A percentile compares a stretch with the other conserved stretches of the same genome.
Conservation (phyloP, 2,797 vertebrate species). For the Taeniopygia guttata region DNA sequence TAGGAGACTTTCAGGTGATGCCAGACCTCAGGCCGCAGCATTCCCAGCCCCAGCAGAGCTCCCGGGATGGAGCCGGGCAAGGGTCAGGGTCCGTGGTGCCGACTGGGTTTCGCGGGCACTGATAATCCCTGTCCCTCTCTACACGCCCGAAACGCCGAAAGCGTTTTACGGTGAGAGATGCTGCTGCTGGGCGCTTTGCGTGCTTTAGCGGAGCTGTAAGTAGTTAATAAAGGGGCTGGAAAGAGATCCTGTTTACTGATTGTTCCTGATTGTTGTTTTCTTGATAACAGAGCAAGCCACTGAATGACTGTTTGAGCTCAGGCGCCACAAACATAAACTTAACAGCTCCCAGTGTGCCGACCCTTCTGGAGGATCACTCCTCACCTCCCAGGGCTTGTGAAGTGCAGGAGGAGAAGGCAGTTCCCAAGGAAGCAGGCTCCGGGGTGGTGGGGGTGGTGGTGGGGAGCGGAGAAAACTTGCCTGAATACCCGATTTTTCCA, state of each 20-base stretch:
- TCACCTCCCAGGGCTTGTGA: conserved; percentile 74
- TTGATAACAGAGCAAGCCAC: conserved; percentile 79
- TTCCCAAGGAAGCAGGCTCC: conserved; percentile 26
- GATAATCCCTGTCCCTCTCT: neutral
- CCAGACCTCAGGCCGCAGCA: neutral
- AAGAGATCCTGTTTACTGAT: conserved; percentile 76
- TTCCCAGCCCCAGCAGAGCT: fast-evolving
- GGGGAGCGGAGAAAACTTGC: neutral
- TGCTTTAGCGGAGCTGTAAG: conserved; percentile 48
- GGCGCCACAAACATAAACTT: conserved; percentile 83
- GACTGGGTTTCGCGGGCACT: neutral
- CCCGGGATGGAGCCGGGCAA: fast-evolving
- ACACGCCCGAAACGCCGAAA: neutral
- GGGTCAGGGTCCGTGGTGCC: too few species aligned
- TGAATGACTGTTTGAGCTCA: conserved; percentile 77
- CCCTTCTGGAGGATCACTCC: conserved; percentile 75
- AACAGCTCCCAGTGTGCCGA: conserved; percentile 72
- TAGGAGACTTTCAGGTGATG: fast-evolving
- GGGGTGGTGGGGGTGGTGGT: neutral
- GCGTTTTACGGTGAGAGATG: neutral
- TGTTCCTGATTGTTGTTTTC: conserved; percentile 79
- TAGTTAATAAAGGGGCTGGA: conserved; percentile 69
- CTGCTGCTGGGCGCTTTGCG: neutral
- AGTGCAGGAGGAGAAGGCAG: conserved; percentile 67
- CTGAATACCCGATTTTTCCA: neutral